phyloP scores from a whole-genome alignment of 2,888 invertebrate genomes.

The Drosophila meridiana region DNA sequence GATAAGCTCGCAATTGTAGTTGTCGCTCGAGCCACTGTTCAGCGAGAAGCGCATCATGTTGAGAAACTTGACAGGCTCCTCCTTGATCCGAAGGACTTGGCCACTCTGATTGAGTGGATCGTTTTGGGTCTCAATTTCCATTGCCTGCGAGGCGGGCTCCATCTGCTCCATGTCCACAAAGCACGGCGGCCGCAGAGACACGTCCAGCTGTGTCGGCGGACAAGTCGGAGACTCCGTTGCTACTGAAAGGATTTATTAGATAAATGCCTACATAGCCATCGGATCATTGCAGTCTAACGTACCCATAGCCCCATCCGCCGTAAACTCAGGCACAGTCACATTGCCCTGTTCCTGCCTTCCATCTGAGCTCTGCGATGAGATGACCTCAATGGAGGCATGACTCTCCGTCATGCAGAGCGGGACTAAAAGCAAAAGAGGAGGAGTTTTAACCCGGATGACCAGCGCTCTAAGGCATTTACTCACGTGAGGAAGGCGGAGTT shows the following conservation, averaged over 20 bases:
- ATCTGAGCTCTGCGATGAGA: neutral
- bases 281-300: neutral
- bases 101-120: conserved; percentile 50
- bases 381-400: neutral
- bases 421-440: neutral
- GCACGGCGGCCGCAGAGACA: neutral
- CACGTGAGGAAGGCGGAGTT: neutral
- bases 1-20: conserved; percentile 46
- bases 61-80: conserved; percentile 53
- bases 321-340: neutral
- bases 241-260: neutral
- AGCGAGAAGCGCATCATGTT: conserved; percentile 47
- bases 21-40: conserved; percentile 6
- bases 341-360: neutral
- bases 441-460: fast-evolving
- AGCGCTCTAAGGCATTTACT: neutral
- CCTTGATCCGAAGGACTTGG: conserved; percentile 21
- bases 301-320: neutral
- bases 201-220: conserved; percentile 45
- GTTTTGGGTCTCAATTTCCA: conserved; percentile 9
- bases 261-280: neutral
- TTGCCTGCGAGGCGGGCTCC: conserved; percentile 24
- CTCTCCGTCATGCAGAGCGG: conserved; percentile 24
- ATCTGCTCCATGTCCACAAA: conserved; percentile 54
- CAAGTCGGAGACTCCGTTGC: neutral